phyloP scores from a whole-genome alignment of 2,888 invertebrate species.

The Mystacides longicornis region DNA sequence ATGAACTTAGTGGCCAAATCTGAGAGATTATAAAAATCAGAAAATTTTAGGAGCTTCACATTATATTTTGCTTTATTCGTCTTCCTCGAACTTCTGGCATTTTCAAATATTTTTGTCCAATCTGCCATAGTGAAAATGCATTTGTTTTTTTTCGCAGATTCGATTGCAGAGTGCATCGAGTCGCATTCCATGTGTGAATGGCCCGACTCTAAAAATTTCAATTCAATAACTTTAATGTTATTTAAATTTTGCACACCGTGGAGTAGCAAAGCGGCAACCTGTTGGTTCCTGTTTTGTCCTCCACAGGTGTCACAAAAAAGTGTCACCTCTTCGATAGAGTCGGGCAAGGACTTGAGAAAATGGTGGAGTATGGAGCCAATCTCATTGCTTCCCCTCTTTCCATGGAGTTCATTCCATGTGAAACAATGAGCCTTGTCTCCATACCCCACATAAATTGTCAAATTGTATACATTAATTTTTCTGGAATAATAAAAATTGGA shows the following conservation, averaged over 20 bases:
- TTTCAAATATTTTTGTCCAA: neutral
- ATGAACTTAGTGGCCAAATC: neutral
- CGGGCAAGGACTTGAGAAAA: neutral
- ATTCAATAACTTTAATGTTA: neutral
- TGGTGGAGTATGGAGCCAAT: neutral
- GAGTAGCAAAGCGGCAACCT: conserved; percentile 1
- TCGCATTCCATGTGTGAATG: conserved; percentile 14
- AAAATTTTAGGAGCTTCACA: neutral
- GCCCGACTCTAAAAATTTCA: conserved; percentile 9
- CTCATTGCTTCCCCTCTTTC: conserved; percentile 3
- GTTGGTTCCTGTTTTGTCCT: conserved; percentile 6
- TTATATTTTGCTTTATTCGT: neutral
- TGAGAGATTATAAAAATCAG: neutral
- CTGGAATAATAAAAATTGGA: neutral
- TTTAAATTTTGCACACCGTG: neutral
- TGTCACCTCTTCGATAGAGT: neutral
- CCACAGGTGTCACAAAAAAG: conserved; percentile 7
- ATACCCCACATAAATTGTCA: conserved; percentile 2
- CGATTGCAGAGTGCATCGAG: conserved; percentile 9
- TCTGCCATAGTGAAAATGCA: neutral
- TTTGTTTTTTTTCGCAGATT: neutral
- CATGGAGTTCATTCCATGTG: conserved; percentile 1
- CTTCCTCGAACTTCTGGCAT: neutral
- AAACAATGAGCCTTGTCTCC: neutral
- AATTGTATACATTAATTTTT: neutral